These are phyloP conservation scores for Nestor notabilis DNA, from an alignment of 2,113 vertebrate species.

Conservation along the genomic window DNA sequence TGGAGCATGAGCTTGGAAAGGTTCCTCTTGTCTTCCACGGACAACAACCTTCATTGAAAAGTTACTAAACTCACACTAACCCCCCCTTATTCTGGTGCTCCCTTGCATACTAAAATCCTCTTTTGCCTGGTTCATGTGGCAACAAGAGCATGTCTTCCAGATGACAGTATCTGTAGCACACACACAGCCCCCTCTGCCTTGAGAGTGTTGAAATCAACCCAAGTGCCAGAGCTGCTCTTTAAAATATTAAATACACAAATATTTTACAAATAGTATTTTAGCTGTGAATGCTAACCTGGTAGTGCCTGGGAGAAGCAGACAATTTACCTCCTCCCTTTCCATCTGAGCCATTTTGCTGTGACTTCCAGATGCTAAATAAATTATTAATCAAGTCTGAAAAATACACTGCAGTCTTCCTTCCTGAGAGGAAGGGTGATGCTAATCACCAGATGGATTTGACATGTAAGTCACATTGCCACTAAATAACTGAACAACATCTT, in stretches of 20 bases:
- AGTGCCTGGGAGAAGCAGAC: conserved; percentile 15
- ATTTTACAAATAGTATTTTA: conserved; percentile 44
- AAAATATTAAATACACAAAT: conserved; percentile 55
- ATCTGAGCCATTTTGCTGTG: conserved; percentile 16
- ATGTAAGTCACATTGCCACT: not conserved
- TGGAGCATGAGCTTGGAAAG: not conserved
- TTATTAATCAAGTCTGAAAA: conserved; percentile 45
- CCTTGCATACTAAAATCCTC: not conserved
- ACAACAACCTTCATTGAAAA: not conserved
- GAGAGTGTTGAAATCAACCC: not conserved
- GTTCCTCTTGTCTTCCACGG: not conserved
- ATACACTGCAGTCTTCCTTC: not conserved
- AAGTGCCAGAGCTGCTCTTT: conserved; percentile 33
- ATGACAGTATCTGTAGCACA: not conserved
- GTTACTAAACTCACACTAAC: not conserved
- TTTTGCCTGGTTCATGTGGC: not conserved
- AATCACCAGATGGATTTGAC: not conserved
- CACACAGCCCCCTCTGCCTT: not conserved
- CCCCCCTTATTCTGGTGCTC: not conserved
- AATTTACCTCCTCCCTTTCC: conserved; percentile 27
- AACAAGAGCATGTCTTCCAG: not conserved
- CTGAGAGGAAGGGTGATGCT: not conserved
- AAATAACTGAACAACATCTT: not conserved
- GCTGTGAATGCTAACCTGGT: conserved; percentile 5
- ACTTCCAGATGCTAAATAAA: conserved; percentile 42